phyloP scores from a whole-genome alignment of 2,888 invertebrate species.

The Caenorhabditis drosophilae region DNA sequence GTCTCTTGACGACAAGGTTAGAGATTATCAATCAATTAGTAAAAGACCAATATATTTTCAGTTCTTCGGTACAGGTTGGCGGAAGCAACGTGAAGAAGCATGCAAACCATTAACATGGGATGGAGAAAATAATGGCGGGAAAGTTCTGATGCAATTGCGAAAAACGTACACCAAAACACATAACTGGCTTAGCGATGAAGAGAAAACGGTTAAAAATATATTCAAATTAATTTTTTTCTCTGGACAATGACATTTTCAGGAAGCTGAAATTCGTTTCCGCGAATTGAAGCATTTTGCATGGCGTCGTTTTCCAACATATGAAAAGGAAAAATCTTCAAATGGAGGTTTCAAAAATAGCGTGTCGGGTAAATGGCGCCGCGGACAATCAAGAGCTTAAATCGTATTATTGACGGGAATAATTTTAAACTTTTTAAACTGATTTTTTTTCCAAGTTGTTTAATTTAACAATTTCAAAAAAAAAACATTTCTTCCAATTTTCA shows the following conservation, averaged over 20 bases:
- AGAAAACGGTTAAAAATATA: too few species aligned
- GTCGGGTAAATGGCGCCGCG: too few species aligned
- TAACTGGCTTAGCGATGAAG: constrained; percentile 45
- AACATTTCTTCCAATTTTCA: too few species aligned
- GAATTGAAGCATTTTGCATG: constrained; percentile 47
- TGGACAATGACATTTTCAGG: too few species aligned
- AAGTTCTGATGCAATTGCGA: constrained; percentile 58
- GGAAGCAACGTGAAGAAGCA: constrained; percentile 64
- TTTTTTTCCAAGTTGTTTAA: too few species aligned
- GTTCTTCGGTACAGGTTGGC: constrained; percentile 64
- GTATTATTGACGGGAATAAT: too few species aligned
- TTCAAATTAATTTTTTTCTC: too few species aligned
- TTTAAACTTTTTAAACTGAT: too few species aligned
- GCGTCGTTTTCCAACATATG: constrained; percentile 38
- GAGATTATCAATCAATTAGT: not conserved
- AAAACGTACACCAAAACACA: constrained; percentile 37
- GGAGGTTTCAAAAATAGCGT: not conserved
- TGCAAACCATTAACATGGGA: constrained; percentile 62
- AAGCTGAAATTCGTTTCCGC: constrained; percentile 42
- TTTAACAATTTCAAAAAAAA: too few species aligned
- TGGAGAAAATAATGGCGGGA: constrained; percentile 62
- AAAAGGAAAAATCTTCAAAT: not conserved
- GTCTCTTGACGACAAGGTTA: constrained; percentile 61
- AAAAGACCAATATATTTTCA: constrained; percentile 7
- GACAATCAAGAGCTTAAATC: too few species aligned